Evolutionary conservation across 2,888 invertebrate genomes (phyloP).

Genomic region (Choristoneura rosaceana): DNA sequence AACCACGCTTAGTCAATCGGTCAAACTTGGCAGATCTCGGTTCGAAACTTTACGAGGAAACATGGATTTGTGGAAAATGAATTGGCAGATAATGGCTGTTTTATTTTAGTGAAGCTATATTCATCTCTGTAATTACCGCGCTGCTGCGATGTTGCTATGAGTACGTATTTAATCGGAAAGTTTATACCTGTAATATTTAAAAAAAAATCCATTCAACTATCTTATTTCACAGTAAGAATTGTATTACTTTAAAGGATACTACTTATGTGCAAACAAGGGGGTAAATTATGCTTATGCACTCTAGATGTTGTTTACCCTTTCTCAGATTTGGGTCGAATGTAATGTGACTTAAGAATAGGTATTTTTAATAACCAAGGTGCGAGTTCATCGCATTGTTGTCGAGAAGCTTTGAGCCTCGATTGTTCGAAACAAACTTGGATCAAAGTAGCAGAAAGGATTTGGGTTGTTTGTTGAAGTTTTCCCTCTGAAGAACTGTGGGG

Average conservation of each 20-base stretch:
- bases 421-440: slow-evolving; percentile 3
- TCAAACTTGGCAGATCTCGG: slow-evolving; percentile 15
- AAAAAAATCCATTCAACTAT: too few relatives aligned
- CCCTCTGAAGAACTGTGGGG: neutral
- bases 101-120: slow-evolving; percentile 29
- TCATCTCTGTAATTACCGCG: slow-evolving; percentile 8
- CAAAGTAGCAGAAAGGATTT: slow-evolving; percentile 6
- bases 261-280: too few relatives aligned
- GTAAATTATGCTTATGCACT: neutral
- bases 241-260: too few relatives aligned
- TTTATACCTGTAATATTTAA: neutral
- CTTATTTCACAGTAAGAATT: too few relatives aligned
- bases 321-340: neutral
- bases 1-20: neutral
- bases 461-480: slow-evolving; percentile 3
- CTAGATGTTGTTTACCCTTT: neutral
- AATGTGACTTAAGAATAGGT: neutral
- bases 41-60: slow-evolving; percentile 14
- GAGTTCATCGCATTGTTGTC: neutral
- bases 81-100: slow-evolving; percentile 25
- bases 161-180: neutral
- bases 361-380: neutral
- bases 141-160: neutral
- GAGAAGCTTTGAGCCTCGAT: neutral
- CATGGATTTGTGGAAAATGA: slow-evolving; percentile 21